Conservation (phyloP, 1,140 invertebrate genomes). For the Heliconius himera region DNA sequence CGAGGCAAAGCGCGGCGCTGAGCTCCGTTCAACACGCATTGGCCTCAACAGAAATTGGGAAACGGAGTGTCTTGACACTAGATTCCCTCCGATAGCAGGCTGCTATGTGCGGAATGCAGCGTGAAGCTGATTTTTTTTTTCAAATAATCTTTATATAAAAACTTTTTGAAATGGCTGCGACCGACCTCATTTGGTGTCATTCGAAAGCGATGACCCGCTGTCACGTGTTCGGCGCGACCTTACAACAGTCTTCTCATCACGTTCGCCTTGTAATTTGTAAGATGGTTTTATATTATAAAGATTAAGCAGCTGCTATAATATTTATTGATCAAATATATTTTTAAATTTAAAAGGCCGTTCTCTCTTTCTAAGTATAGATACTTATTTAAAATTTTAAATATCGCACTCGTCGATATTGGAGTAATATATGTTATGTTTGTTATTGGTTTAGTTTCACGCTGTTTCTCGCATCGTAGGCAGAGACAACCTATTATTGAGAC, state of each 20-base stretch:
- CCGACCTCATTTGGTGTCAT: conserved; percentile 16
- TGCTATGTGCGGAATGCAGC: too few relatives aligned
- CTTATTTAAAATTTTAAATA: too few relatives aligned
- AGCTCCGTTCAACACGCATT: too few relatives aligned
- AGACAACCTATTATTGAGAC: not conserved
- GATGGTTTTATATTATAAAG: not conserved
- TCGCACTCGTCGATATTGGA: too few relatives aligned
- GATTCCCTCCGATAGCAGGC: too few relatives aligned
- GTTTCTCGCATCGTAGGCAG: not conserved
- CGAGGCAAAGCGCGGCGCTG: too few relatives aligned
- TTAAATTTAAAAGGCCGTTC: not conserved
- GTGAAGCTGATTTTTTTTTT: too few relatives aligned
- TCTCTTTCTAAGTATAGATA: not conserved
- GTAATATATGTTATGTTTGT: too few relatives aligned
- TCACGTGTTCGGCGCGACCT: conserved; percentile 9
- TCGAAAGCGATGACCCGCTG: conserved; percentile 11
- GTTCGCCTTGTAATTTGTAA: not conserved
- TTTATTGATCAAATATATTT: not conserved
- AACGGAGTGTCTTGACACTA: too few relatives aligned
- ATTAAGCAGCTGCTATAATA: not conserved
- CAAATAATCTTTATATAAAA: too few relatives aligned
- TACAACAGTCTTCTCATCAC: not conserved
- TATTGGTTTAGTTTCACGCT: not conserved
- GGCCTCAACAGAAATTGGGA: too few relatives aligned
- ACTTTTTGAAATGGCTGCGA: not conserved